phyloP scores from a whole-genome alignment of 2,113 vertebrate genomes.

The Pampusana beccarii region DNA sequence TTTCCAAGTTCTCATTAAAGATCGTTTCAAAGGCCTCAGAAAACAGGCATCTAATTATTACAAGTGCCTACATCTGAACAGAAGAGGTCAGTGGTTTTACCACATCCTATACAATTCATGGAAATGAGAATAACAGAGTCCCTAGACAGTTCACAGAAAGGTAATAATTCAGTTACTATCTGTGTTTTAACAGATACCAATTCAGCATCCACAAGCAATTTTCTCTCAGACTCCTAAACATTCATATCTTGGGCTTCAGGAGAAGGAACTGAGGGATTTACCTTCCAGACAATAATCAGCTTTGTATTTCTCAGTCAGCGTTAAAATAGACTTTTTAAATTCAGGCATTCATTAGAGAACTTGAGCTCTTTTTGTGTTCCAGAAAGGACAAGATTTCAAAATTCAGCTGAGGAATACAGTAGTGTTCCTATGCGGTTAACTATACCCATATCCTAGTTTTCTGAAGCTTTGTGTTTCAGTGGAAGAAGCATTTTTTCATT shows the following conservation, averaged over 20 bases:
- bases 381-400: neutral
- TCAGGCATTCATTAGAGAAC: neutral
- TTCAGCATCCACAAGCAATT: neutral
- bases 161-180: neutral
- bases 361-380: neutral
- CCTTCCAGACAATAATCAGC: neutral
- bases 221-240: neutral
- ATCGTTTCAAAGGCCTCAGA: neutral
- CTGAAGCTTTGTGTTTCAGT: neutral
- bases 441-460: neutral
- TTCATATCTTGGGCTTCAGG: neutral
- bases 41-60: neutral
- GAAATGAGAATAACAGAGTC: neutral
- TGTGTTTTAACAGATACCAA: neutral
- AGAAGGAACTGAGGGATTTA: neutral
- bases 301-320: neutral
- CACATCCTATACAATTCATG: neutral
- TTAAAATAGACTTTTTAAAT: neutral
- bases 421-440: neutral
- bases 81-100: neutral
- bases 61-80: neutral
- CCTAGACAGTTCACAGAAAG: neutral
- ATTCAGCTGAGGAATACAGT: neutral
- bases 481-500: neutral
- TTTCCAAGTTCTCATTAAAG: conserved; percentile 2